Conservation (phyloP, 2,888 invertebrate species). For the Macaria notata region DNA sequence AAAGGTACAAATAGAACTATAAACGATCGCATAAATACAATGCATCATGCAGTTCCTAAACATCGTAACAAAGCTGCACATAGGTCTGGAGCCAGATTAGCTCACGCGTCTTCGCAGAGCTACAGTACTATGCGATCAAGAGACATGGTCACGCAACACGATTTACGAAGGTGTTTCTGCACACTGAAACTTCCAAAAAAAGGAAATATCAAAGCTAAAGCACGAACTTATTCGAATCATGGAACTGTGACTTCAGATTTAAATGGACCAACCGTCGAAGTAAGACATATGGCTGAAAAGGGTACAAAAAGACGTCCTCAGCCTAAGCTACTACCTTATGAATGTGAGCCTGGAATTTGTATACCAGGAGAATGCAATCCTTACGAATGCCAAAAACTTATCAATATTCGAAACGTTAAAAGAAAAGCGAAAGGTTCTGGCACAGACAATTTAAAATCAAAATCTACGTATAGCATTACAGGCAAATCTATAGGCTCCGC, state of each 20-base stretch:
- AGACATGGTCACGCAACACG: slow-evolving; percentile 32
- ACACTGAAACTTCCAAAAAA: slow-evolving; percentile 41
- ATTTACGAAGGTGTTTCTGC: slow-evolving; percentile 47
- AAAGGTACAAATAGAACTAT: slow-evolving; percentile 4
- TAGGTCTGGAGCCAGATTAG: slow-evolving; percentile 6
- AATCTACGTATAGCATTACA: slow-evolving; percentile 26
- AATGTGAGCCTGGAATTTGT: slow-evolving; percentile 47
- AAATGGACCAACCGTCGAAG: slow-evolving; percentile 17
- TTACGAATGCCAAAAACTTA: slow-evolving; percentile 39
- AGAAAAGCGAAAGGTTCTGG: slow-evolving; percentile 26
- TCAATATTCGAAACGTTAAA: slow-evolving; percentile 33
- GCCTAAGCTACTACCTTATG: slow-evolving; percentile 33
- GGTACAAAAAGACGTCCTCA: not conserved
- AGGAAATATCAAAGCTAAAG: slow-evolving; percentile 20
- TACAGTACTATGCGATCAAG: slow-evolving; percentile 34
- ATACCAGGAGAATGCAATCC: slow-evolving; percentile 44
- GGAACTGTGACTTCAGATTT: slow-evolving; percentile 25
- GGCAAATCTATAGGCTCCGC: not conserved
- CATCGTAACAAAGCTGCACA: not conserved
- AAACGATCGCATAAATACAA: not conserved
- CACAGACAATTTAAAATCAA: slow-evolving; percentile 34
- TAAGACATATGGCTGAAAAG: slow-evolving; percentile 24
- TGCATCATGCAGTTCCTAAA: not conserved
- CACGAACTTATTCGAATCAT: slow-evolving; percentile 19
- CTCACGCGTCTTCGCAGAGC: slow-evolving; percentile 35